Evolutionary conservation across 1,140 invertebrate species (phyloP), one percentile per base, ranked within the genome.

Genomic region (Holcopasites calliopsidis): DNA sequence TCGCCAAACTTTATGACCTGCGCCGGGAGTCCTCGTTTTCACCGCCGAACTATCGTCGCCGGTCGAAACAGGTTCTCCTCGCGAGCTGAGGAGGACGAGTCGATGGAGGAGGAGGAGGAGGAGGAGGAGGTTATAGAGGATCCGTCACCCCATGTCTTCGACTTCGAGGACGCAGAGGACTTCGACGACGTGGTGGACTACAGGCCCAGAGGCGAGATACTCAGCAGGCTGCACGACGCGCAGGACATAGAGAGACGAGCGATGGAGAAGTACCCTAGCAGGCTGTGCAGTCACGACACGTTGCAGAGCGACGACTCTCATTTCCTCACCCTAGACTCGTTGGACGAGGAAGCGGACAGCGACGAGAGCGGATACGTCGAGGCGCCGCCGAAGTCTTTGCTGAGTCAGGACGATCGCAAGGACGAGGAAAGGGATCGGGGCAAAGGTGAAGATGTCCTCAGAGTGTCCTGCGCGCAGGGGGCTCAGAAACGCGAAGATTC

Each of bases 291-390:
- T 10, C 77, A 82, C 21, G 80, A 89, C 13, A 23, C 81, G n/a
- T 13, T 82, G 23, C 79, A 81, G 28, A 76, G 69, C 31, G 85
- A 85, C 10, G 84, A 87, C 2, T 66, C 62, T 0, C 75, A 74
- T 4, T 91, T 90, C 69, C 62, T 89, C 35, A 88, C 84, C 1
- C 54, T 91, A 18, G 89, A 89, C 74, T 88, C 88, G 6, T 82
- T 91, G 0, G 88, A 89, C 64, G 90, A 91, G 64, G 90, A 89
- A 49, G 89, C 82, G 40, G 91, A 91, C 79, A 93, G 93, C 83
- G 93, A 93, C 79, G 93, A 93, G 76, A 93, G 92, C 70, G 93
- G 93, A 35, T 93, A 93, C 83, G 93, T 93, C 28, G 92, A 93
- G 81, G 90, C 90, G 6, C 87, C 90, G 50, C 90, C 89, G 7